Percentiles rank a stretch among this genome's conserved stretches.
Conservation (phyloP, 2,113 vertebrate species). For the Nymphicus hollandicus region DNA sequence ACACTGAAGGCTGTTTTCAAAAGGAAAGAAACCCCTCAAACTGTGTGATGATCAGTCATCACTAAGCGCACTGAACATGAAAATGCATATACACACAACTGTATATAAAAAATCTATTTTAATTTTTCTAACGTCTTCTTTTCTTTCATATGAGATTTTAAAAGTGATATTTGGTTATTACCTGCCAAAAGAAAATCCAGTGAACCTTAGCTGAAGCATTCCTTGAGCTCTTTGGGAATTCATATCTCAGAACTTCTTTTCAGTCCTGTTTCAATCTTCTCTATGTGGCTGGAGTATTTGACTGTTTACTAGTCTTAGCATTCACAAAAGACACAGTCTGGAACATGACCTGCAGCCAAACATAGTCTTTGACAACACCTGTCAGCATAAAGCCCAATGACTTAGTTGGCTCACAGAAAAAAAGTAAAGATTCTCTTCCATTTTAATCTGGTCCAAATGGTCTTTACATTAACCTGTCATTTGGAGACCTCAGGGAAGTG, state of each 20-base stretch:
- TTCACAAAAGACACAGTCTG: neutral
- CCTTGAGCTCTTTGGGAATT: neutral
- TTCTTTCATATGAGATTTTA: neutral
- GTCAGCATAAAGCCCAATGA: neutral
- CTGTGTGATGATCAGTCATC: neutral
- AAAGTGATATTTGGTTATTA: neutral
- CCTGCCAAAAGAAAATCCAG: neutral
- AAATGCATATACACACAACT: neutral
- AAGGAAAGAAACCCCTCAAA: neutral
- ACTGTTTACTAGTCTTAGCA: neutral
- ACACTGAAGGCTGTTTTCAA: neutral
- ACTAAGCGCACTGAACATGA: neutral
- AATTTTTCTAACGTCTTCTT: fast-evolving
- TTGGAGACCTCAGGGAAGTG: neutral
- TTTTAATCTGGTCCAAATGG: neutral
- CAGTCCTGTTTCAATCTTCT: neutral
- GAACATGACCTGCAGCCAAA: neutral
- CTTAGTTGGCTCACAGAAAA: neutral
- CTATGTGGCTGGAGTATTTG: neutral
- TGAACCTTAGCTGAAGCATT: neutral
- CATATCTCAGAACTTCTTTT: neutral
- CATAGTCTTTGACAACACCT: neutral
- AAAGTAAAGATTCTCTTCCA: neutral
- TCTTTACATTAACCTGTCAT: neutral
- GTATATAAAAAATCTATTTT: neutral